Percentiles rank a stretch among this genome's conserved stretches.
These are phyloP conservation scores for Isaurus tuberculatus DNA, from an alignment of 92 coral and sea anemone genomes.

Conservation along the genomic window DNA sequence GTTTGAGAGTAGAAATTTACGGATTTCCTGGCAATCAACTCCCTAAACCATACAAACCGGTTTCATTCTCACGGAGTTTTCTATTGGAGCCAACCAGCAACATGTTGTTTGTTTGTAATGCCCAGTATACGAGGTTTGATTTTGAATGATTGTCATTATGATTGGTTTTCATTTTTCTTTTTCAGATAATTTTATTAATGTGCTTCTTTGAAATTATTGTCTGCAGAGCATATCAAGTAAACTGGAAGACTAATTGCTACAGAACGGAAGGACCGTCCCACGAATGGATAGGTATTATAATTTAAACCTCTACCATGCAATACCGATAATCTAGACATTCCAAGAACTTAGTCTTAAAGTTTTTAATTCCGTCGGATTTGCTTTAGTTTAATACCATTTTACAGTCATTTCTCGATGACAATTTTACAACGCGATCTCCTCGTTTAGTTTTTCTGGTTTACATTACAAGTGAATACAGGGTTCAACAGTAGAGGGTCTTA, in stretches of 20 bases:
- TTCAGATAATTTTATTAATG: background rate
- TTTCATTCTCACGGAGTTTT: constrained; percentile 56
- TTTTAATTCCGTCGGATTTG: no score
- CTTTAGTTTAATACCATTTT: no score
- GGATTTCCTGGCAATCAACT: constrained; percentile 33
- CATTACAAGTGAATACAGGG: no score
- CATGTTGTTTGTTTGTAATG: constrained; percentile 49
- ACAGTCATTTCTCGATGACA: no score
- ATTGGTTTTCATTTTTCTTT: background rate
- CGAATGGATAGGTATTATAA: constrained; percentile 16
- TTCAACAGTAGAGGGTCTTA: no score
- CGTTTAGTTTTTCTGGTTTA: no score
- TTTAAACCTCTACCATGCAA: no score
- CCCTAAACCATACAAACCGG: constrained; percentile 25
- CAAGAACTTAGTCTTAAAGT: no score
- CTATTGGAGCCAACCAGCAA: constrained; percentile 44
- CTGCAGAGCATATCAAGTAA: background rate
- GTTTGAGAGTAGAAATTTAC: constrained; percentile 71
- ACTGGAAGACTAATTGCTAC: constrained; percentile 3
- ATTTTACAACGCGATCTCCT: no score
- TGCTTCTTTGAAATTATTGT: background rate
- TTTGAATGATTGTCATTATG: background rate
- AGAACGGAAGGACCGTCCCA: background rate
- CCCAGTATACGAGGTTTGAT: constrained; percentile 47
- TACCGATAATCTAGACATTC: no score